Conservation (phyloP, 2,888 invertebrate genomes). For the Gortyna flavago region DNA sequence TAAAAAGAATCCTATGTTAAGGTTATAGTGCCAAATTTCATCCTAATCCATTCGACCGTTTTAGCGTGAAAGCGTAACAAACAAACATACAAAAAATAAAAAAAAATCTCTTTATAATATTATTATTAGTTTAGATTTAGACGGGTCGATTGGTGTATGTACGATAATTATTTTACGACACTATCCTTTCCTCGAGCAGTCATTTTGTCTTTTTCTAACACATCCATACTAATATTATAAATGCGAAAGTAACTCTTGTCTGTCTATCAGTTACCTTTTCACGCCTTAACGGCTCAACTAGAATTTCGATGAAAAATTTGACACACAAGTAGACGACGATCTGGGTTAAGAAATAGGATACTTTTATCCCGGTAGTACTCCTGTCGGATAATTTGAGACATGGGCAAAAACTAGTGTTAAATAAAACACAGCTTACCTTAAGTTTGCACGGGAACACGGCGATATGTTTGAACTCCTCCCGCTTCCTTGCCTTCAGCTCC, state of each 20-base stretch:
- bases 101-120: neutral
- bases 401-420: neutral
- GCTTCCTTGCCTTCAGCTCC: slow-evolving; percentile 96
- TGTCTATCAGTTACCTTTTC: neutral
- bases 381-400: neutral
- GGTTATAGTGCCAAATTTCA: too few relatives aligned
- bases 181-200: neutral
- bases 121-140: neutral
- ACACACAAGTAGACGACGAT: neutral
- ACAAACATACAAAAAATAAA: too few relatives aligned
- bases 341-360: neutral
- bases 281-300: neutral
- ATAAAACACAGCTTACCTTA: slow-evolving; percentile 87
- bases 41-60: too few relatives aligned
- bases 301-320: neutral
- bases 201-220: neutral
- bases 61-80: neutral
- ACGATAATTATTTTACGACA: neutral
- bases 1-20: neutral
- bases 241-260: neutral
- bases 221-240: neutral
- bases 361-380: neutral
- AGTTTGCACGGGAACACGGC: slow-evolving; percentile 99
- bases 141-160: neutral
- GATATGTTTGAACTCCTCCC: slow-evolving; percentile 98